Base-by-base conservation (phyloP, 2,113 vertebrate species). In the Urocolius indicus region DNA sequence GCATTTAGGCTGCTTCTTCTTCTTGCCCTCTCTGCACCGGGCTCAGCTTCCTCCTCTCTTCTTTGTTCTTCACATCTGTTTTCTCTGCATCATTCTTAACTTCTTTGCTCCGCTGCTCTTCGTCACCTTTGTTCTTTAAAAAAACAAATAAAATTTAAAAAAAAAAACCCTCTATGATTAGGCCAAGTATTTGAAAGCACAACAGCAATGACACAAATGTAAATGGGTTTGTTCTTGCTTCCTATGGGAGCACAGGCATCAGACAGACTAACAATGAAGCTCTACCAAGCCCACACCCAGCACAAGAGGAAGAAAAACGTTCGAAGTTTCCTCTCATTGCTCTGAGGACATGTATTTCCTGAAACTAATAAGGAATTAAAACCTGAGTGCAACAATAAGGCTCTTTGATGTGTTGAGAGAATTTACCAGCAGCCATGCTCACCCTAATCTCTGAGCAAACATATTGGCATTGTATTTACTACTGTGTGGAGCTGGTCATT, bases 271-370 rank as follows among this genome's bases (percentile, higher is more conserved):
- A 97, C 95, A 97, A 97, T 96, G 77, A 94, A 79, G 94, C 86
- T 90, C 83, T 38, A 97, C 89, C 73, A 93, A 91, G 93, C n/a
- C 95, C 91, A 97, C 96, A 97, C 95, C 96, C 96, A 95, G 66
- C 45, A 58, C 58, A 91, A 95, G 89, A 94, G 95, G 95, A 97
- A 97, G 91, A 96, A 97, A 95, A 95, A 89, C 2, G 89, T 95
- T 89, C 89, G 54, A 96, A 92, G 92, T 94, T 97, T 97, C 96
- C 96, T 96, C 90, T 97, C 88, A 94, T 95, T 96, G 90, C 94
- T 96, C 92, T 87, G 58, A 96, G 95, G 95, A 96, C 36, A 89
- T 88, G 88, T 54, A 84, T 94, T 94, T 94, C 85, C 75, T 94
- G 90, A 91, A 97, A 94, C 55, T 79, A 89, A 76, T 38, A 86